These are phyloP conservation scores for Ladona fulva DNA, from an alignment of 1,140 invertebrate species.

Conservation along the genomic window DNA sequence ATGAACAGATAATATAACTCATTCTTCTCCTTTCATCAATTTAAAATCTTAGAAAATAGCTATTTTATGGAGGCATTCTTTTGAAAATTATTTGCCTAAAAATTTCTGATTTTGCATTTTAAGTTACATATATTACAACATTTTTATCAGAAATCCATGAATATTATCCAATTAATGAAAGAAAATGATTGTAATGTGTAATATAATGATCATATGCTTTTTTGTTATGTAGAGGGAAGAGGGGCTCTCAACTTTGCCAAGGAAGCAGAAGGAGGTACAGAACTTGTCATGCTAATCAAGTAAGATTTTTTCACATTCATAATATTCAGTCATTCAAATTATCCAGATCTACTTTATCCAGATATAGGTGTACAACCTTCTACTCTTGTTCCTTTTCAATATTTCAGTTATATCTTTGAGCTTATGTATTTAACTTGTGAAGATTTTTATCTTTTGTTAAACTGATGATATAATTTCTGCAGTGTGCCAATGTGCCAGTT, in stretches of 20 bases:
- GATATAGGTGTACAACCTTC: not conserved
- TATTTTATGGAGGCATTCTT: no score
- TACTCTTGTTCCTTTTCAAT: not conserved
- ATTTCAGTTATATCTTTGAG: not conserved
- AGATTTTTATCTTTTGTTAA: not conserved
- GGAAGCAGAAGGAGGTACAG: conserved; percentile 56
- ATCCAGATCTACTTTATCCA: not conserved
- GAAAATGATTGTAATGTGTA: no score
- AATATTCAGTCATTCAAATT: not conserved
- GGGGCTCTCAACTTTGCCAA: conserved; percentile 43
- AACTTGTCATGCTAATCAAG: conserved; percentile 54
- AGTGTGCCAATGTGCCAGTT: conserved; percentile 55
- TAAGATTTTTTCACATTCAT: conserved; percentile 25
- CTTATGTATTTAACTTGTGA: no score
- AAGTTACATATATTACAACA: no score
- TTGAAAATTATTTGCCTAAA: no score
- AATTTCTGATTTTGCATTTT: no score
- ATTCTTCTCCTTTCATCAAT: no score
- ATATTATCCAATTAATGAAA: no score
- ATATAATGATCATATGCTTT: not conserved
- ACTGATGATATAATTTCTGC: not conserved
- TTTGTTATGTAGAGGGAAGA: conserved; percentile 19
- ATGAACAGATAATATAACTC: no score
- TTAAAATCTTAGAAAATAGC: no score
- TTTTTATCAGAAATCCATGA: no score